Percentiles rank a stretch among this genome's conserved stretches.
These are phyloP conservation scores for Bos javanicus DNA, from an alignment of 2,113 vertebrate genomes.

Conservation along the genomic window DNA sequence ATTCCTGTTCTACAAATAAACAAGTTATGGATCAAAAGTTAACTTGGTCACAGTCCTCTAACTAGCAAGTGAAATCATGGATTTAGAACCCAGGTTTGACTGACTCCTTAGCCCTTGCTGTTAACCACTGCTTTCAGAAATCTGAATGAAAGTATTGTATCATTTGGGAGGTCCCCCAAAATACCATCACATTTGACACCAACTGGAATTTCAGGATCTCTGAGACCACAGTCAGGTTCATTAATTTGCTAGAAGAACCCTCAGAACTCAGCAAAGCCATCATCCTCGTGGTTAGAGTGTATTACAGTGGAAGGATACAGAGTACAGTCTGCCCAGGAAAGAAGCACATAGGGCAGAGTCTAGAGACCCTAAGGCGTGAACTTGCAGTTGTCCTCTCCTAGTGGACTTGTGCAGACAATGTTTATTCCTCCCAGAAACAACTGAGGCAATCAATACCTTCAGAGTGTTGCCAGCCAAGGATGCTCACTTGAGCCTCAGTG, in stretches of 20 bases:
- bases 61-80: neutral
- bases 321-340: neutral
- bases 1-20: neutral
- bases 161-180: neutral
- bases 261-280: neutral
- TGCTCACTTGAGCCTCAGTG: neutral
- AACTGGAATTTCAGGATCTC: neutral
- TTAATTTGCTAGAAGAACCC: neutral
- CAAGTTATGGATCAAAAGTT: neutral
- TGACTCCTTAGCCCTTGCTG: neutral
- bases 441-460: neutral
- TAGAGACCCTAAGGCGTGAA: neutral
- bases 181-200: neutral
- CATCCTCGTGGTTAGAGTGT: neutral
- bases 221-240: neutral
- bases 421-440: neutral
- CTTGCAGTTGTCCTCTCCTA: neutral
- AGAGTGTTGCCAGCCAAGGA: neutral
- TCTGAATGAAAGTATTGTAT: neutral
- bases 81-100: constrained; percentile 13
- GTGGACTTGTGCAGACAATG: neutral
- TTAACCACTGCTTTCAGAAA: neutral
- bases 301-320: neutral
- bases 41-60: neutral
- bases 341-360: neutral